A percentile compares a stretch with the other conserved stretches of the same genome.
Evolutionary conservation across 2,888 invertebrate genomes (phyloP).

Genomic region (Nudaria mundana): DNA sequence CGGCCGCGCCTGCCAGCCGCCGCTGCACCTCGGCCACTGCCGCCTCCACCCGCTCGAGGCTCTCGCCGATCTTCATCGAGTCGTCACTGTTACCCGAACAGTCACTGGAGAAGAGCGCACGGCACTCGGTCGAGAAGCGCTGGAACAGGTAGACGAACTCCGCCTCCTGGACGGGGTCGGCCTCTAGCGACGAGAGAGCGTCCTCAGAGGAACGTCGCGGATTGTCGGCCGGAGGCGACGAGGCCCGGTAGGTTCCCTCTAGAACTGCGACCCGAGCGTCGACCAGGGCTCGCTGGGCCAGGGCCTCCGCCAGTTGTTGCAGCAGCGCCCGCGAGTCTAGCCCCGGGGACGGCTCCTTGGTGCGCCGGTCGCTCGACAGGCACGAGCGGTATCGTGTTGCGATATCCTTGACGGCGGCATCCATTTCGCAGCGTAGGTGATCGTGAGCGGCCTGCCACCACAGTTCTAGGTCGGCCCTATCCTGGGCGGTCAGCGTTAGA

Average conservation of each 20-base stretch:
- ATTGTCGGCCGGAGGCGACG: conserved; percentile 29
- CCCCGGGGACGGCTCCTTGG: conserved; percentile 58
- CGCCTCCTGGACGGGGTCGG: conserved; percentile 82
- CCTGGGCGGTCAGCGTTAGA: conserved; percentile 84
- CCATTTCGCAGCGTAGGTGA: conserved; percentile 86
- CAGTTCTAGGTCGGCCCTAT: conserved; percentile 86
- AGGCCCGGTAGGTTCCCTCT: conserved; percentile 78
- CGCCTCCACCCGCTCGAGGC: conserved; percentile 75
- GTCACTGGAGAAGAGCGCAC: conserved; percentile 80
- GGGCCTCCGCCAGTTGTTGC: conserved; percentile 46
- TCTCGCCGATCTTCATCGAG: conserved; percentile 79
- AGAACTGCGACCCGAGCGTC: conserved; percentile 88
- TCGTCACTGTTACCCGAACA: conserved; percentile 80
- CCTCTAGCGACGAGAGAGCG: conserved; percentile 71
- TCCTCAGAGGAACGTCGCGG: conserved; percentile 53
- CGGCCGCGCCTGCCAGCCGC: conserved; percentile 46
- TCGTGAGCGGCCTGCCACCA: conserved; percentile 89
- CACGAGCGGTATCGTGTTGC: conserved; percentile 85
- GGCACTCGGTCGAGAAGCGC: conserved; percentile 83
- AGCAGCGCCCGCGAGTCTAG: conserved; percentile 48
- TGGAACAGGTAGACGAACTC: conserved; percentile 86
- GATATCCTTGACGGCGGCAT: conserved; percentile 85
- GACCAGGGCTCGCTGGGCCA: conserved; percentile 74
- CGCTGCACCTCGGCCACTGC: conserved; percentile 67
- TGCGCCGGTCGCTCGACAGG: conserved; percentile 57